Base-by-base conservation (phyloP, 2,113 vertebrate species). In the Cygnus atratus region DNA sequence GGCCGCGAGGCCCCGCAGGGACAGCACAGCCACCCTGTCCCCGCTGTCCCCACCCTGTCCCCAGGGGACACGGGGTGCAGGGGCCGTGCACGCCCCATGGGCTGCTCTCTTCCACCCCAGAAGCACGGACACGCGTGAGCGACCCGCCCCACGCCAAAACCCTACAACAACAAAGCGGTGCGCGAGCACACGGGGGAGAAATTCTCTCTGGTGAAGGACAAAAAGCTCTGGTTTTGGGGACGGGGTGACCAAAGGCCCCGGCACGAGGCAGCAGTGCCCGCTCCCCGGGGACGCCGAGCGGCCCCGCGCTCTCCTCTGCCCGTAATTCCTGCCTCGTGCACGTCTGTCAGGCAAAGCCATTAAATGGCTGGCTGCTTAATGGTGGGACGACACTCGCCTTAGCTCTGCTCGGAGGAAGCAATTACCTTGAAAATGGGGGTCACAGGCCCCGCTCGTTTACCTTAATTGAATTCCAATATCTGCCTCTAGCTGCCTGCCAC, bases 391-490 rank as follows among this genome's bases (percentile, higher is more conserved):
- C 76, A 92, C 97, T 93, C 58, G 65, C 95, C 59, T 95, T 97
- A 95, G 95, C 97, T 95, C 92, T 78, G 97, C 98, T 96, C 95
- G 75, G 19, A 97, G 98, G 97, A 98, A 98, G 98, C 98, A 99
- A 99, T 98, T 98, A 98, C 96, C 98, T 98, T 92, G 93, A 97
- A 98, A 98, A 98, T 93, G 97, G 97, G 97, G 98, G 98, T 97
- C 98, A 97, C 77, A 92, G 98, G 98, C 98, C 96, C 95, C 88
- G 93, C 98, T 98, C 98, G 88, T 98, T 98, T 98, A 96, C 98
- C 97, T 98, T 98, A 98, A 99, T 97, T 97, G 98, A 99, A 99
- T 98, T 98, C 98, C 98, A 97, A 97, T 97, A 98, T 98, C 98
- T 97, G 97, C 96, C 97, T 98, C 85, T 57, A 96, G 98, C 98